Conservation (phyloP, 2,888 invertebrate species). For the Clostera curtula region DNA sequence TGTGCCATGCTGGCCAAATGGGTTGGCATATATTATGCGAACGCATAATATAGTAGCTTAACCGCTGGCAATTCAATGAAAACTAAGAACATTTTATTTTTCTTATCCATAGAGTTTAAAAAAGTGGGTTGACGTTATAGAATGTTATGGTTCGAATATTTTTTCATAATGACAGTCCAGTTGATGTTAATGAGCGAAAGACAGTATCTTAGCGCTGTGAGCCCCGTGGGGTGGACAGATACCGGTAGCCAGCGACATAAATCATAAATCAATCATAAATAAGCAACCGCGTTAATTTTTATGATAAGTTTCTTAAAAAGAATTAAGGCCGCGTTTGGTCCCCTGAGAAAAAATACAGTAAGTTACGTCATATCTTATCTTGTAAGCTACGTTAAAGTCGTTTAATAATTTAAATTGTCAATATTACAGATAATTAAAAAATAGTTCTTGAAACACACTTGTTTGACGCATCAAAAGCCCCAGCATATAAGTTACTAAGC, state of each 20-base stretch:
- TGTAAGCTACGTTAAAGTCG: no score
- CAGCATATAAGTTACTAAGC: no score
- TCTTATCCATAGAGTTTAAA: conserved; percentile 21
- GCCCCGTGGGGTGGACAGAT: conserved; percentile 16
- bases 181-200: conserved; percentile 18
- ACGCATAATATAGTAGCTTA: no score
- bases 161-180: conserved; percentile 14
- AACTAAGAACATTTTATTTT: conserved; percentile 8
- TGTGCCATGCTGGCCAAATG: no score
- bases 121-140: conserved; percentile 24
- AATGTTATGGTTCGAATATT: conserved; percentile 30
- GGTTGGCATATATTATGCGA: no score
- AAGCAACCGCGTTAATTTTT: conserved; percentile 1
- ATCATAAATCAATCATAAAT: conserved; percentile 6
- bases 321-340: no score
- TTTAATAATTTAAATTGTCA: conserved; percentile 1
- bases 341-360: no score
- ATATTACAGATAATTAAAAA: conserved; percentile 3
- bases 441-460: no score
- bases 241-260: conserved; percentile 18
- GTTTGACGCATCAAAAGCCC: no score
- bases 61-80: no score
- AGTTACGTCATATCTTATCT: no score
- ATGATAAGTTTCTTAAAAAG: conserved; percentile 1
- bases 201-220: conserved; percentile 20